phyloP scores from a whole-genome alignment of 64 coral and sea anemone genomes.

The Hydrozoanthus tunicans region DNA sequence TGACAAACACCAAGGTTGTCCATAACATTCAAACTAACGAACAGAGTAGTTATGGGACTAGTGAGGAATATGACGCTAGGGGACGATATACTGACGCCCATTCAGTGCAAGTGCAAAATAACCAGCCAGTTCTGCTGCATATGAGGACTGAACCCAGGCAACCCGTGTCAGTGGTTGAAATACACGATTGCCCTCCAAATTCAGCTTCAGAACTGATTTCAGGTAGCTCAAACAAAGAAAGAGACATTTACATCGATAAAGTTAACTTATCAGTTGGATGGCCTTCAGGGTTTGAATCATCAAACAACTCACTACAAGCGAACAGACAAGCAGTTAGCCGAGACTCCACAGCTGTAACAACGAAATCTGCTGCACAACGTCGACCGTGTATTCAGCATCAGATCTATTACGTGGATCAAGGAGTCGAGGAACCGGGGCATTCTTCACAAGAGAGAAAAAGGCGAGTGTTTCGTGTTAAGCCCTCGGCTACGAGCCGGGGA shows the following conservation, averaged over 20 bases:
- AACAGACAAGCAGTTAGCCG: background rate
- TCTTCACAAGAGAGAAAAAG: constrained; percentile 1
- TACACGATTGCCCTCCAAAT: background rate
- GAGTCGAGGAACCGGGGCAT: background rate
- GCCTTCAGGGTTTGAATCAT: background rate
- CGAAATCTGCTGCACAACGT: background rate
- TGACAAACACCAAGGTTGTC: background rate
- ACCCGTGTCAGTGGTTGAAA: background rate
- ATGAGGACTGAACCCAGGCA: background rate
- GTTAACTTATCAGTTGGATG: background rate
- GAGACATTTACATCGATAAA: background rate
- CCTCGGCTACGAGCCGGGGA: background rate
- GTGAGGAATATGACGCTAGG: background rate
- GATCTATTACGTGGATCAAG: constrained; percentile 34
- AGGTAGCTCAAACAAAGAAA: background rate
- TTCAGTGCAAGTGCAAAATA: too few species aligned
- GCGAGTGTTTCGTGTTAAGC: constrained; percentile 26
- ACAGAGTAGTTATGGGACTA: background rate
- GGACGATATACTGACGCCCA: background rate
- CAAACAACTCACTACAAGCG: background rate
- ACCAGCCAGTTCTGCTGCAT: background rate
- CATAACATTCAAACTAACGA: background rate
- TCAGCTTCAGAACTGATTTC: background rate
- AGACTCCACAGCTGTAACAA: background rate
- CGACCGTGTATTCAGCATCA: constrained; percentile 18